A percentile compares a stretch with the other conserved stretches of the same genome.
phyloP scores from a whole-genome alignment of 2,888 invertebrate genomes.

The Ptilodon capucinus region DNA sequence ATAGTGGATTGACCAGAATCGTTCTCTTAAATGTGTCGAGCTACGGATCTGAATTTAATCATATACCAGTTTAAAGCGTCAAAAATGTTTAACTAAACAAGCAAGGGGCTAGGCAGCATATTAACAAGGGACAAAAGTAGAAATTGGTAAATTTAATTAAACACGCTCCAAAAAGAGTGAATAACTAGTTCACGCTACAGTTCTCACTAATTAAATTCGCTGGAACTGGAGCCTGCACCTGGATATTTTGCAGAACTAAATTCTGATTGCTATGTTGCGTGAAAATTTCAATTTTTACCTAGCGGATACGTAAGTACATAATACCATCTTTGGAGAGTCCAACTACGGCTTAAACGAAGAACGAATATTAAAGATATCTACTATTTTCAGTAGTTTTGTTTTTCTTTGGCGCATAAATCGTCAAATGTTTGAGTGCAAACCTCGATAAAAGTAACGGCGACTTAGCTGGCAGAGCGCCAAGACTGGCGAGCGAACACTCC shows the following conservation, averaged over 20 bases:
- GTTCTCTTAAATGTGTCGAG: too few relatives aligned
- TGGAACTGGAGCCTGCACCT: constrained; percentile 24
- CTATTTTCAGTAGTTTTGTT: too few relatives aligned
- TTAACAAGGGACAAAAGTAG: neutral
- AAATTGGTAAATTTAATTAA: constrained; percentile 19
- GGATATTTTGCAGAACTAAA: constrained; percentile 32
- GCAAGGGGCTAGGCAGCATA: neutral
- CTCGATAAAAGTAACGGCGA: constrained; percentile 39
- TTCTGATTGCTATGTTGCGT: constrained; percentile 26
- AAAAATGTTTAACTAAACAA: too few relatives aligned
- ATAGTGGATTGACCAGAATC: too few relatives aligned
- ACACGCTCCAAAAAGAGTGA: constrained; percentile 17
- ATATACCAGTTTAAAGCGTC: too few relatives aligned
- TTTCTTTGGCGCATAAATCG: too few relatives aligned
- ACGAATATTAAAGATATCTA: too few relatives aligned
- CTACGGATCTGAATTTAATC: too few relatives aligned
- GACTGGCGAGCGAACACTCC: constrained; percentile 25
- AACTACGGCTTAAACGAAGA: neutral
- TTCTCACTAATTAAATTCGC: constrained; percentile 52
- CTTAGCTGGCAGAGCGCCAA: constrained; percentile 39
- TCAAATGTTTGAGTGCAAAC: constrained; percentile 11
- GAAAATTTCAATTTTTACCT: constrained; percentile 18
- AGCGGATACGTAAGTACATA: too few relatives aligned
- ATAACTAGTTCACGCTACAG: constrained; percentile 47
- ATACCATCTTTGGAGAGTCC: neutral